Evolutionary conservation across 2,888 invertebrate species (phyloP).

Genomic region (Magallana nippona): DNA sequence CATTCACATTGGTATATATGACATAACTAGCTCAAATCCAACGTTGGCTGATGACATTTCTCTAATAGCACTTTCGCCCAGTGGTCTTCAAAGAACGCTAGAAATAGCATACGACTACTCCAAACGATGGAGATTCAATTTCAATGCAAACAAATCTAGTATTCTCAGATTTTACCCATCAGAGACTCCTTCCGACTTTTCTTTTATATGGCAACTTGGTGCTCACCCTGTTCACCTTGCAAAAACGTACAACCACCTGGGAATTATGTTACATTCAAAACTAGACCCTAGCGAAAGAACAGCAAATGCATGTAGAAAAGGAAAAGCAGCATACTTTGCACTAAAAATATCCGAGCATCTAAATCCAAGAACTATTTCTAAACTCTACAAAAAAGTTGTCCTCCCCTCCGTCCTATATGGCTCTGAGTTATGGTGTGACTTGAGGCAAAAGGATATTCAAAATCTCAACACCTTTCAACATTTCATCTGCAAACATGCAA

Average conservation of each 20-base stretch:
- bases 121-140: not conserved
- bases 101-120: not conserved
- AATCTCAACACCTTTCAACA: not conserved
- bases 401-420: slow-evolving; percentile 17
- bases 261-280: slow-evolving; percentile 28
- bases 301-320: slow-evolving; percentile 1
- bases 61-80: not conserved
- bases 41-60: slow-evolving; percentile 20
- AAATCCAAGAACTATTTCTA: not conserved
- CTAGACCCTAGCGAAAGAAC: not conserved
- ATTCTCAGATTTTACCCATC: not conserved
- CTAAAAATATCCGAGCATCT: not conserved
- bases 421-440: not conserved
- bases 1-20: not conserved
- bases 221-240: not conserved
- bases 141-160: slow-evolving; percentile 4
- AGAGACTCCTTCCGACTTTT: not conserved
- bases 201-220: not conserved
- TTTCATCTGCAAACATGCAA: slow-evolving; percentile 22
- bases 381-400: slow-evolving; percentile 34
- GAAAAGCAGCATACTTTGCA: slow-evolving; percentile 24
- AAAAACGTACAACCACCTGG: slow-evolving; percentile 28
- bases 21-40: not conserved
- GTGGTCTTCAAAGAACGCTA: not conserved
- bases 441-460: not conserved